Percentiles rank a stretch among this genome's conserved stretches.
Conservation (phyloP, 2,888 invertebrate species). For the Drosophila histrio region DNA sequence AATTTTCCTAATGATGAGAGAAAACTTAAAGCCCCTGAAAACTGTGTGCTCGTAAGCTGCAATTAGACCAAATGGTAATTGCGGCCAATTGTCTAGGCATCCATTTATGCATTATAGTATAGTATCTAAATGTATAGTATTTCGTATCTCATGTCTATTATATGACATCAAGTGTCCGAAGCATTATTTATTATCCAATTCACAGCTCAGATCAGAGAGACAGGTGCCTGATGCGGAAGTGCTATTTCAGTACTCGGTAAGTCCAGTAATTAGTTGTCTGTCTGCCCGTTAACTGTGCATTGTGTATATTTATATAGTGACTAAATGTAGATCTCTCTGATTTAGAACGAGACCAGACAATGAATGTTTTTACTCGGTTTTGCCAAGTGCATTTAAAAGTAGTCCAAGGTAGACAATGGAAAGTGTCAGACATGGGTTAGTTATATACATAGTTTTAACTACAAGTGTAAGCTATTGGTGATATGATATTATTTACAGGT, state of each 20-base stretch:
- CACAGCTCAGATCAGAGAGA: slow-evolving; percentile 26
- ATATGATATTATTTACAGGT: background rate
- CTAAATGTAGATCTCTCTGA: slow-evolving; percentile 36
- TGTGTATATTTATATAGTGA: slow-evolving; percentile 25
- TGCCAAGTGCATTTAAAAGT: slow-evolving; percentile 17
- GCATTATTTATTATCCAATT: slow-evolving; percentile 41
- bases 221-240: slow-evolving; percentile 58
- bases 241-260: background rate
- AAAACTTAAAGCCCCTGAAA: slow-evolving; percentile 24
- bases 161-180: slow-evolving; percentile 12
- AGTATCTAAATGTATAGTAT: background rate
- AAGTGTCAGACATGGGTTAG: slow-evolving; percentile 26
- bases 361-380: slow-evolving; percentile 9
- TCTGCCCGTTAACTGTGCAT: slow-evolving; percentile 30
- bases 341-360: slow-evolving; percentile 24
- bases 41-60: slow-evolving; percentile 14
- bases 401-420: slow-evolving; percentile 36
- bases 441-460: slow-evolving; percentile 17
- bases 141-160: background rate
- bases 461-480: background rate
- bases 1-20: slow-evolving; percentile 48
- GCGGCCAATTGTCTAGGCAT: slow-evolving; percentile 36
- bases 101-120: background rate
- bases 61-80: slow-evolving; percentile 50
- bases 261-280: slow-evolving; percentile 47